These are phyloP conservation scores for Ectemnius cavifrons DNA, from an alignment of 2,888 invertebrate genomes.

Conservation along the genomic window DNA sequence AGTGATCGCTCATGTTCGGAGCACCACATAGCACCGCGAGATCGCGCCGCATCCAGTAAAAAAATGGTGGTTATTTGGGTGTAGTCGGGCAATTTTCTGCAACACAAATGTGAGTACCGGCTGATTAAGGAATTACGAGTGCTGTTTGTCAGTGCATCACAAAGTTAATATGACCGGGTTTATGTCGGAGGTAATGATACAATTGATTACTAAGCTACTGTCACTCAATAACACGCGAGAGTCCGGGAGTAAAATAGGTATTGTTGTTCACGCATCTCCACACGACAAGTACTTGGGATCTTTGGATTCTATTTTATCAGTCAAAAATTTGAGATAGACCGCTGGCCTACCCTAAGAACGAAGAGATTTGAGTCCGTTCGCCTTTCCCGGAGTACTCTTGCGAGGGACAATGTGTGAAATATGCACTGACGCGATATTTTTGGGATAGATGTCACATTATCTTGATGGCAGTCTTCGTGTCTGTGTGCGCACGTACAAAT, in stretches of 20 bases:
- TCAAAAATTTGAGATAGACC: conserved; percentile 48
- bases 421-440: conserved; percentile 68
- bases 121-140: conserved; percentile 59
- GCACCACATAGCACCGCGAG: conserved; percentile 59
- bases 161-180: conserved; percentile 57
- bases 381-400: conserved; percentile 8
- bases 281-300: conserved; percentile 62
- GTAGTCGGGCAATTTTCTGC: conserved; percentile 72
- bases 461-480: conserved; percentile 34
- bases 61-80: conserved; percentile 76
- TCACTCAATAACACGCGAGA: conserved; percentile 49
- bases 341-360: conserved; percentile 35
- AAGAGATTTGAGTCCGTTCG: conserved; percentile 29
- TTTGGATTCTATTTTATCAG: conserved; percentile 52
- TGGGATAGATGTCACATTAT: conserved; percentile 74
- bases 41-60: conserved; percentile 57
- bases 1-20: conserved; percentile 26
- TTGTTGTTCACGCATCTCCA: conserved; percentile 64
- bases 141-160: conserved; percentile 59
- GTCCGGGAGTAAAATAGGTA: conserved; percentile 55
- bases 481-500: conserved; percentile 50
- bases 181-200: conserved; percentile 51
- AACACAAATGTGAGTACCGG: conserved; percentile 72
- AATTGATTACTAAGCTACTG: conserved; percentile 49
- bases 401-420: conserved; percentile 52